Conservation (phyloP, 2,797 vertebrate species). For the Ispidina lecontei region DNA sequence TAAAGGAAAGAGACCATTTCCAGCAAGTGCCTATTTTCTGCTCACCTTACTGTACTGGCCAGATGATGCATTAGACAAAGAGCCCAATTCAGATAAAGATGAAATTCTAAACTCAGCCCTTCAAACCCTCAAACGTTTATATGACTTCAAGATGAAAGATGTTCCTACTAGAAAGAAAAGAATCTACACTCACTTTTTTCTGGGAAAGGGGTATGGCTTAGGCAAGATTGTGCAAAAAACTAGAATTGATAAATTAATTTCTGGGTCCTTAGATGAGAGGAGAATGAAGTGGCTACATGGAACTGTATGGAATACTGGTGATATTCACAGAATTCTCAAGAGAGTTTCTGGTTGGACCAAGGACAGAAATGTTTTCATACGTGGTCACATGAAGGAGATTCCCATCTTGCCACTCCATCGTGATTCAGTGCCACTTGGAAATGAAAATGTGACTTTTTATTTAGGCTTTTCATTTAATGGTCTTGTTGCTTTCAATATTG, state of each 20-base stretch:
- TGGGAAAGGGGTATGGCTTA: conserved; percentile 78
- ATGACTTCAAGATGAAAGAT: conserved; percentile 80
- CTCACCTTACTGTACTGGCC: conserved; percentile 87
- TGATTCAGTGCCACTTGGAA: conserved; percentile 80
- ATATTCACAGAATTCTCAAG: conserved; percentile 70
- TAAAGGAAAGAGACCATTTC: conserved; percentile 62
- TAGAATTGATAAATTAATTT: conserved; percentile 74
- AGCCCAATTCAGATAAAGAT: conserved; percentile 74
- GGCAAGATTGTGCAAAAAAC: conserved; percentile 74
- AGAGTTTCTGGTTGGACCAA: conserved; percentile 85
- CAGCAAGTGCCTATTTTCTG: conserved; percentile 79
- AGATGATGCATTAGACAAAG: conserved; percentile 77
- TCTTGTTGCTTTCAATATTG: conserved; percentile 81
- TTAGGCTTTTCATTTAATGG: conserved; percentile 86
- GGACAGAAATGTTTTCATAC: conserved; percentile 79
- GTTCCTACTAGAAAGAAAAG: conserved; percentile 80
- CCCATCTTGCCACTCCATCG: conserved; percentile 73
- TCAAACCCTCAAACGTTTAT: conserved; percentile 74
- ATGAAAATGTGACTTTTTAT: conserved; percentile 87
- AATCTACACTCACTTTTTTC: conserved; percentile 83
- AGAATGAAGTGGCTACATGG: conserved; percentile 76
- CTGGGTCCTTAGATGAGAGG: conserved; percentile 64
- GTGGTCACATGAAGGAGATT: conserved; percentile 73
- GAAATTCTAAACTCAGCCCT: conserved; percentile 77
- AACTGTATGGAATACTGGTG: conserved; percentile 71